Evolutionary conservation across 1,140 invertebrate genomes (phyloP).

Genomic region (Panagrolaimus sp.): DNA sequence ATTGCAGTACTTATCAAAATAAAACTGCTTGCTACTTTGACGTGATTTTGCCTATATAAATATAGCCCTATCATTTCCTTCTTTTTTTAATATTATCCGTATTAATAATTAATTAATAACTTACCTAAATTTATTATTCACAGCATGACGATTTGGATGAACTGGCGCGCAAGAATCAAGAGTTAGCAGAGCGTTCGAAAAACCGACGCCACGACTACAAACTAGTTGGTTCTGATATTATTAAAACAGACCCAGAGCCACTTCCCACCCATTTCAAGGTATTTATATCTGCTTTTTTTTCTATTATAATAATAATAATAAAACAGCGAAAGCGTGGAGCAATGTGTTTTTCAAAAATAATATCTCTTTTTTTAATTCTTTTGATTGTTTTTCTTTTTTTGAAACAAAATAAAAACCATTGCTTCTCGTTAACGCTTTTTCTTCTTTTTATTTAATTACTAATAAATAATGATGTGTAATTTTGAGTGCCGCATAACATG

Average conservation of each 20-base stretch:
- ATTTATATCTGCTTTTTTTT: conserved; percentile 17
- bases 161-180: conserved; percentile 35
- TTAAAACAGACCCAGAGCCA: conserved; percentile 43
- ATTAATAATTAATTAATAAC: background rate
- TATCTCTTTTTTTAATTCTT: conserved; percentile 21
- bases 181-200: conserved; percentile 44
- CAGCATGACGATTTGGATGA: conserved; percentile 47
- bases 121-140: conserved; percentile 17
- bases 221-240: conserved; percentile 42
- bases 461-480: conserved; percentile 12
- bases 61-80: background rate
- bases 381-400: conserved; percentile 12
- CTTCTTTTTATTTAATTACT: conserved; percentile 1
- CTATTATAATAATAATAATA: background rate
- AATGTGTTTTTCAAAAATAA: background rate
- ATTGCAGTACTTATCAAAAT: background rate
- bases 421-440: background rate
- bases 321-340: no score
- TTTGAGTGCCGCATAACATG: conserved; percentile 22
- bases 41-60: no score
- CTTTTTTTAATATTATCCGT: background rate
- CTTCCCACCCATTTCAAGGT: conserved; percentile 32
- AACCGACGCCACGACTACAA: conserved; percentile 35
- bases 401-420: background rate
- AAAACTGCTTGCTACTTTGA: no score